Evolutionary conservation across 2,797 vertebrate species (phyloP), one percentile per base, ranked within the genome.

Genomic region (Alosa sapidissima): DNA sequence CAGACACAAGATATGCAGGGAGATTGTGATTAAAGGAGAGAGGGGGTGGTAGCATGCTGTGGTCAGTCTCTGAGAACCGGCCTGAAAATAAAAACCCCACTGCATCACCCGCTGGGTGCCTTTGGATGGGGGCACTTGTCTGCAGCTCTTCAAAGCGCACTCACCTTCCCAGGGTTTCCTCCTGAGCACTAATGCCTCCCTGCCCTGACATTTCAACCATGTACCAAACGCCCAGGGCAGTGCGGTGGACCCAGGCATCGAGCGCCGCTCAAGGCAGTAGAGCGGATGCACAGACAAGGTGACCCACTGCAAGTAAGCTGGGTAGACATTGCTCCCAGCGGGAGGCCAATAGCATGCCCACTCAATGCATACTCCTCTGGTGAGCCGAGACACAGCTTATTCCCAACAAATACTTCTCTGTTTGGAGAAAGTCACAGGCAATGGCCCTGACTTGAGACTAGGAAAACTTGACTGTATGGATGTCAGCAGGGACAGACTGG

Each of bases 211-310:
- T 78, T 16, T 78, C 72, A 78, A 45, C 72, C 72, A 2, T 47
- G 36, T 78, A 16, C 36, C 72, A 78, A 78, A 47, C 21, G 72
- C 14, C 41, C 72, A 13, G 72, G 72, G 72, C 45, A 47, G 72
- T 21, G 72, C 72, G 9, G 72, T 8, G 72, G 72, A 78, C 72
- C 72, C 72, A 78, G 72, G 41, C 41, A 47, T 78, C 19, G 72
- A 78, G 16, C 36, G 2, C 36, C 19, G 41, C 14, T 78, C 36
- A 2, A 47, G 36, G 72, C 72, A 78, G 41, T 47, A 19, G 72
- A 78, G 72, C 72, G 72, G 72, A 78, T 78, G 72, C 72, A 78
- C 72, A 78, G 41, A 21, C 72, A 78, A 78, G 72, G 72, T 78
- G 72, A 78, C 72, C 72, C 72, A 78, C 72, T 47, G 19, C 72